Base-by-base conservation (phyloP, 2,113 vertebrate species). In the Sclerurus mexicanus region DNA sequence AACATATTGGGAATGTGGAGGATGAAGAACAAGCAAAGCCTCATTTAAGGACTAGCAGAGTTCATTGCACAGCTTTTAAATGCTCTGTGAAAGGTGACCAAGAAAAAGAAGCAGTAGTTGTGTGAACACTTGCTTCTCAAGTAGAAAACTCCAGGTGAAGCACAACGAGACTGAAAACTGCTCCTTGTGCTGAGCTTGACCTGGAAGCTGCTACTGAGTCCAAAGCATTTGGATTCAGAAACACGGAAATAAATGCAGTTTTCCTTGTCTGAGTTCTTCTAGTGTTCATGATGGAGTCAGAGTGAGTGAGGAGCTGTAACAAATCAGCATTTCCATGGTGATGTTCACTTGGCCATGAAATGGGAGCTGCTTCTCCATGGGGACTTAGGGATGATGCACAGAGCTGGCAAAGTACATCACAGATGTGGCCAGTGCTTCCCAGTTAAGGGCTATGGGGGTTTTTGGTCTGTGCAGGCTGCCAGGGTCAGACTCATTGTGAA, bases 1-100 rank as follows among this genome's bases (percentile, higher is more conserved):
- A 40, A 6, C 0, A 1, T 9, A 2, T 2, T n/a, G n/a, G 76
- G n/a, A 64, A 55, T 2, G 0, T 37, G 19, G 24, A 77, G 22
- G 4, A 6, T 53, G n/a, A 2, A 1, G 25, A 28, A 9, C 10
- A 59, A 58, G 35, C 2, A 4, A 16, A 52, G 20, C 31, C 15
- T 55, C 40, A 12, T 80, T 46, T 27, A 64, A 12, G 9, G 63
- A 40, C 20, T 44, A 14, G 5, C 21, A 47, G 40, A 64, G 5
- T 52, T 87, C 72, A 59, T 31, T 35, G 49, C 10, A 19, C 2
- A 15, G 64, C 46, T 71, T 87, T 84, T 60, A 77, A 87, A 52
- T 7, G 8, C 35, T 50, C 30, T 60, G 33, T 8, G 5, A 49
- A 82, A 63, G 31, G 8, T 58, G 20, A 25, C 39, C 24, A 21